These are phyloP conservation scores for Xiphias gladius DNA, from an alignment of 2,113 vertebrate species.

Conservation along the genomic window DNA sequence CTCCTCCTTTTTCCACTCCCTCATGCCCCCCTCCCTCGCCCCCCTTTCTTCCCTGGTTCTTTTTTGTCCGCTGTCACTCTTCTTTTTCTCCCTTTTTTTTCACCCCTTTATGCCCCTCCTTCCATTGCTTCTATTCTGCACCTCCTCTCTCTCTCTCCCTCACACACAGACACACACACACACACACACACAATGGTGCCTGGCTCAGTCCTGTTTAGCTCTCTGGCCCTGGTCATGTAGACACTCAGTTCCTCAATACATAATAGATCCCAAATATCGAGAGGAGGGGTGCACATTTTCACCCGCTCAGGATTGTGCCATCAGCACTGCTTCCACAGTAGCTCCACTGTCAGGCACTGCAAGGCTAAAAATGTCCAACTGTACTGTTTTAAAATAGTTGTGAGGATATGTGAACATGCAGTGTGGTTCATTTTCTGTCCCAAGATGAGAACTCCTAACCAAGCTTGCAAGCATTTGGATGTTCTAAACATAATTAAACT, in stretches of 20 bases:
- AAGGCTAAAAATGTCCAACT: conserved; percentile 18
- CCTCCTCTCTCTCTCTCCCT: conserved; percentile 7
- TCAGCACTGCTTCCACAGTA: conserved; percentile 47
- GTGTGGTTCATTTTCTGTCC: conserved; percentile 17
- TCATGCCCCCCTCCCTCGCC: conserved; percentile 27
- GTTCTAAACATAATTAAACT: neutral
- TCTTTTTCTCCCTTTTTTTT: conserved; percentile 56
- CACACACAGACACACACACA: conserved; percentile 37
- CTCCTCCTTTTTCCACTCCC: conserved; percentile 75
- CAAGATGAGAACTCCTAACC: neutral
- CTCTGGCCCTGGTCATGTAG: conserved; percentile 67
- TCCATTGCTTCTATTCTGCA: conserved; percentile 52
- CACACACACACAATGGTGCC: conserved; percentile 59
- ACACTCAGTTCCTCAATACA: conserved; percentile 72
- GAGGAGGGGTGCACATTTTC: conserved; percentile 46
- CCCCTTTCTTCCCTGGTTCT: conserved; percentile 58
- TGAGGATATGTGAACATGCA: conserved; percentile 3
- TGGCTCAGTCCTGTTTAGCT: conserved; percentile 64
- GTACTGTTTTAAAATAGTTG: conserved; percentile 33
- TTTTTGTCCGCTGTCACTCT: conserved; percentile 79
- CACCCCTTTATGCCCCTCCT: conserved; percentile 52
- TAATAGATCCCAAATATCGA: conserved; percentile 69
- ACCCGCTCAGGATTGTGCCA: conserved; percentile 56
- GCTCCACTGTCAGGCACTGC: conserved; percentile 30
- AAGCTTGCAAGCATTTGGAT: neutral